Conservation (phyloP, 1,140 invertebrate species). For the Charaxes varanes region DNA sequence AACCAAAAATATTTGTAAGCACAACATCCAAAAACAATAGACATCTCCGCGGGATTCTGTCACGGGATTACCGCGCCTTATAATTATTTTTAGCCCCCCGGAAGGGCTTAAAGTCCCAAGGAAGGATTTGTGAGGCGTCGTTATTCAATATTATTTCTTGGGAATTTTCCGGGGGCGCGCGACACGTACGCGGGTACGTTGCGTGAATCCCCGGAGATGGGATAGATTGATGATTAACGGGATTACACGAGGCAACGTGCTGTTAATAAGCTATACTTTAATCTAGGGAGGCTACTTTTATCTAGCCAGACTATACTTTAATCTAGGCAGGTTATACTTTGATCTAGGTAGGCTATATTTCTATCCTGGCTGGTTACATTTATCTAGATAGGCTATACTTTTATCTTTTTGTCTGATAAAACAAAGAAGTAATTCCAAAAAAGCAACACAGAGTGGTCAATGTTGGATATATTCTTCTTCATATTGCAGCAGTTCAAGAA, state of each 20-base stretch:
- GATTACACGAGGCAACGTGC: slow-evolving; percentile 27
- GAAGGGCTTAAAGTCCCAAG: slow-evolving; percentile 56
- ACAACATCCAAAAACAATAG: slow-evolving; percentile 35
- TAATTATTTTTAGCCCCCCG: slow-evolving; percentile 66
- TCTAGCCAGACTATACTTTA: no score
- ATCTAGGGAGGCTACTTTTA: no score
- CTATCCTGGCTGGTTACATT: no score
- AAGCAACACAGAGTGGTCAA: no score
- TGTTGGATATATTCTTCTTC: no score
- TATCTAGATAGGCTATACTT: no score
- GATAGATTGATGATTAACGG: slow-evolving; percentile 43
- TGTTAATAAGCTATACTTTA: slow-evolving; percentile 4
- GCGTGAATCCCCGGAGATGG: slow-evolving; percentile 27
- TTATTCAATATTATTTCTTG: slow-evolving; percentile 64
- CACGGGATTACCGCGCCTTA: slow-evolving; percentile 48
- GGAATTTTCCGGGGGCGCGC: slow-evolving; percentile 34
- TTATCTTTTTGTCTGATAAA: no score
- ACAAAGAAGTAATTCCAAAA: no score
- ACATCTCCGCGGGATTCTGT: slow-evolving; percentile 31
- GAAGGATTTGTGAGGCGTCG: slow-evolving; percentile 54
- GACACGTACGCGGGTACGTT: slow-evolving; percentile 35
- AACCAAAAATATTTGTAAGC: no score
- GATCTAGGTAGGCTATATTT: no score
- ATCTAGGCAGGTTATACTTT: no score
- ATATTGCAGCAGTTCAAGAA: no score